A percentile compares a stretch with the other conserved stretches of the same genome.
Evolutionary conservation across 2,888 invertebrate genomes (phyloP).

Genomic region (Laothoe populi): DNA sequence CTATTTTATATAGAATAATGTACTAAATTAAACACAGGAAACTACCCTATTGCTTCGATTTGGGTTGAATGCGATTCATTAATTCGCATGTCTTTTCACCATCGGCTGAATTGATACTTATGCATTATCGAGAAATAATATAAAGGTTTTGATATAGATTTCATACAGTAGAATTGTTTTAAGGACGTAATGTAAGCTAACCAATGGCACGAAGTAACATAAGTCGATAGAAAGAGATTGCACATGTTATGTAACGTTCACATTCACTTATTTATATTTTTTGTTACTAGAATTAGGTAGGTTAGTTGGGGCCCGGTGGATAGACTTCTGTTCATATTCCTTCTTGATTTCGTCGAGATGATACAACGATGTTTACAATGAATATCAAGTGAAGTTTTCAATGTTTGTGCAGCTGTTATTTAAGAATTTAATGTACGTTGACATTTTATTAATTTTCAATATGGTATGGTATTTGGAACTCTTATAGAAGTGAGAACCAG

Average conservation of each 20-base stretch:
- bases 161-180: slow-evolving; percentile 51
- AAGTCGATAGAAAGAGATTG: slow-evolving; percentile 70
- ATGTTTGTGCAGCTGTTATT: slow-evolving; percentile 28
- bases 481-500: background rate
- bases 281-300: slow-evolving; percentile 79
- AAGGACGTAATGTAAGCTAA: slow-evolving; percentile 49
- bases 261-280: slow-evolving; percentile 81
- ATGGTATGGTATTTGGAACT: background rate
- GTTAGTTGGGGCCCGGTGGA: slow-evolving; percentile 63
- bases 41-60: background rate
- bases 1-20: too few relatives aligned
- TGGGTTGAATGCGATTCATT: slow-evolving; percentile 39
- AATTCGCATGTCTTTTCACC: slow-evolving; percentile 39
- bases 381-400: slow-evolving; percentile 42
- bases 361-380: slow-evolving; percentile 40
- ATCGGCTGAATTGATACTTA: slow-evolving; percentile 20
- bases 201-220: slow-evolving; percentile 62
- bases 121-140: slow-evolving; percentile 42
- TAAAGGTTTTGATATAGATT: slow-evolving; percentile 55
- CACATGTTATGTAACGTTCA: slow-evolving; percentile 81
- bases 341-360: slow-evolving; percentile 35
- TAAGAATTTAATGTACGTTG: slow-evolving; percentile 17
- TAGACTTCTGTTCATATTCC: slow-evolving; percentile 41
- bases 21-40: too few relatives aligned
- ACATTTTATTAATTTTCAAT: background rate